Base-by-base conservation (phyloP, 2,113 vertebrate species). In the Myotis yumanensis region DNA sequence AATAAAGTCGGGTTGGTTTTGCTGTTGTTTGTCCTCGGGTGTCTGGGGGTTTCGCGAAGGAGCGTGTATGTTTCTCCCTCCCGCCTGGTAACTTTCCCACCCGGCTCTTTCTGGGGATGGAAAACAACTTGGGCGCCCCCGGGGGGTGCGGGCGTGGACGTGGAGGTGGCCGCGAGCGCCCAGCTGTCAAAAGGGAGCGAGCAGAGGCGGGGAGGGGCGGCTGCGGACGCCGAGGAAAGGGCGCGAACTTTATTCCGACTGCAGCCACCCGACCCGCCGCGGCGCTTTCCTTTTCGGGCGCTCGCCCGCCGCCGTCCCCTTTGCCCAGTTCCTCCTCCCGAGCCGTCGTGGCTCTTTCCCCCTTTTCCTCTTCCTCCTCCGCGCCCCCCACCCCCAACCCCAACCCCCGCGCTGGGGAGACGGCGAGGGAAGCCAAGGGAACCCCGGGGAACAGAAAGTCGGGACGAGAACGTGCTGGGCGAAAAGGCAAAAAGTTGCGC, bases 121-220 rank as follows among this genome's bases (percentile, higher is more conserved):
- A 95, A 95, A 97, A 97, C 96, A 96, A 97, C 93, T 81, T 95
- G 80, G 93, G 95, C 91, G 93, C 80, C 96, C 96, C 93, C 73
- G 75, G 96, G 94, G 91, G 72, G 94, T 91, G 89, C 95, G 89
- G 95, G 88, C 84, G 71, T 37, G 90, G 81, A 95, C 77, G 37
- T 75, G 90, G 91, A 91, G 88, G 96, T 96, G 97, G 96, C 97
- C 87, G 96, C 96, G 77, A 69, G 98, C 96, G 72, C 96, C 97
- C 97, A 98, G 97, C 98, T 98, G 98, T 98, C 98, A 98, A 92
- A 95, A 52, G 20, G 81, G 71, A 54, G 3, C 17, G n/a, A 46
- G 57, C 35, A 35, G 35, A 30, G 68, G 72, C 75, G 71, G 85
- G 25, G 54, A 54, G 82, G 72, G 86, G 16, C 54, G 91, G 79